Conservation (phyloP, 1,140 invertebrate genomes). For the Tigriopus japonicus region DNA sequence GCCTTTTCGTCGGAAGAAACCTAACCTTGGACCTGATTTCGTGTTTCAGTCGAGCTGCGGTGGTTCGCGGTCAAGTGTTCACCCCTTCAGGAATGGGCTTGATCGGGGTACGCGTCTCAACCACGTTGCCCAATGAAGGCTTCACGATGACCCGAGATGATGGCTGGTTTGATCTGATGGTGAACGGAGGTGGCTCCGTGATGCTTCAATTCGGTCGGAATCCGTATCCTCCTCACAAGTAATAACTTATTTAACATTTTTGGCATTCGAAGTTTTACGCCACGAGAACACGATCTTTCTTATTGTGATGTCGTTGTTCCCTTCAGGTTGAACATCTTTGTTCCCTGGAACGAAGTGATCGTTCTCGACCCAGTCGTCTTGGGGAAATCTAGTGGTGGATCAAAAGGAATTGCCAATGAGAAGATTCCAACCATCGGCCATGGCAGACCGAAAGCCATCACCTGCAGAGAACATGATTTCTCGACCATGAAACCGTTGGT, state of each 20-base stretch:
- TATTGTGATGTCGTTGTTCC: not conserved
- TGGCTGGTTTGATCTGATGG: constrained; percentile 94
- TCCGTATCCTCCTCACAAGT: constrained; percentile 28
- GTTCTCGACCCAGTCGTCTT: constrained; percentile 20
- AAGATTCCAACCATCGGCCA: too few species aligned
- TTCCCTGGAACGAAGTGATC: constrained; percentile 24
- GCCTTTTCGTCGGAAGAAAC: too few species aligned
- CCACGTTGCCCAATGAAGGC: constrained; percentile 63
- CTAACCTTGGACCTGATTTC: too few species aligned
- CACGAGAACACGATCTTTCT: not conserved
- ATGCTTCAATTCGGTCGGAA: constrained; percentile 85
- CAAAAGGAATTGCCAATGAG: constrained; percentile 15
- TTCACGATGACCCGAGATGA: constrained; percentile 81
- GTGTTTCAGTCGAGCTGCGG: constrained; percentile 70
- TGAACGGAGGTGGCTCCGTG: constrained; percentile 95
- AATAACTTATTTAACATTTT: not conserved
- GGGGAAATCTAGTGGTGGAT: constrained; percentile 6
- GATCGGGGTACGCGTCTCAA: constrained; percentile 81
- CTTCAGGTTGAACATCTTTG: constrained; percentile 14
- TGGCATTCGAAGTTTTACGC: not conserved
- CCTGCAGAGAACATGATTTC: constrained; percentile 74
- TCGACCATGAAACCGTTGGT: constrained; percentile 84
- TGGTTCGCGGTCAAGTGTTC: constrained; percentile 89
- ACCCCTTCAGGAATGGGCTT: constrained; percentile 80
- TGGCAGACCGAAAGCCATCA: constrained; percentile 19